These are phyloP conservation scores for Barypeithes pellucidus DNA, from an alignment of 2,888 invertebrate species.

Conservation along the genomic window DNA sequence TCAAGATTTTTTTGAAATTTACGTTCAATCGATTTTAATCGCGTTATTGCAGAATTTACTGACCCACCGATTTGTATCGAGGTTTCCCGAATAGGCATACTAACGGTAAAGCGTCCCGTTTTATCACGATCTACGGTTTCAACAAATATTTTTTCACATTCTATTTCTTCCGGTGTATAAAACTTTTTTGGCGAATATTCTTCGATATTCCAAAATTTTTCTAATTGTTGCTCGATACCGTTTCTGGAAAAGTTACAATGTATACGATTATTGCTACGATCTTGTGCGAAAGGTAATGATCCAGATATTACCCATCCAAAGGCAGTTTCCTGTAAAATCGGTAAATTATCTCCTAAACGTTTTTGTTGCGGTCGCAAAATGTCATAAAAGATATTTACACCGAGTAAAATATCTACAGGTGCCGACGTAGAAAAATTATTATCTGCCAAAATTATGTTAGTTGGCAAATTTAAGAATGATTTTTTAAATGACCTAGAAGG, in stretches of 20 bases:
- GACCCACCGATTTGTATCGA: conserved; percentile 3
- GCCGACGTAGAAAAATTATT: not conserved
- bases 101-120: not conserved
- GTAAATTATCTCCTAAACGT: conserved; percentile 4
- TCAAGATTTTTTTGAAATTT: conserved; percentile 25
- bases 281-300: not conserved
- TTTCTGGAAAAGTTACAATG: not conserved
- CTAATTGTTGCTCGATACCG: not conserved
- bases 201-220: conserved; percentile 30
- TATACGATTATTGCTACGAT: not conserved
- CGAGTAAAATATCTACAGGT: conserved; percentile 12
- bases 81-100: not conserved
- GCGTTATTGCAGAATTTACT: conserved; percentile 11
- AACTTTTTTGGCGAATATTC: conserved; percentile 14
- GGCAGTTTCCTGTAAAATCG: conserved; percentile 2
- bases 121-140: conserved; percentile 6
- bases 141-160: conserved; percentile 25
- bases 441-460: conserved; percentile 6
- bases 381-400: conserved; percentile 21
- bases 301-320: conserved; percentile 27
- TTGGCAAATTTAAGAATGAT: conserved; percentile 15
- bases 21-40: conserved; percentile 20
- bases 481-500: not conserved
- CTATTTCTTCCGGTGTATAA: conserved; percentile 14
- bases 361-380: not conserved